Base-by-base conservation (phyloP, 2,797 vertebrate genomes). In the Tinamus major region DNA sequence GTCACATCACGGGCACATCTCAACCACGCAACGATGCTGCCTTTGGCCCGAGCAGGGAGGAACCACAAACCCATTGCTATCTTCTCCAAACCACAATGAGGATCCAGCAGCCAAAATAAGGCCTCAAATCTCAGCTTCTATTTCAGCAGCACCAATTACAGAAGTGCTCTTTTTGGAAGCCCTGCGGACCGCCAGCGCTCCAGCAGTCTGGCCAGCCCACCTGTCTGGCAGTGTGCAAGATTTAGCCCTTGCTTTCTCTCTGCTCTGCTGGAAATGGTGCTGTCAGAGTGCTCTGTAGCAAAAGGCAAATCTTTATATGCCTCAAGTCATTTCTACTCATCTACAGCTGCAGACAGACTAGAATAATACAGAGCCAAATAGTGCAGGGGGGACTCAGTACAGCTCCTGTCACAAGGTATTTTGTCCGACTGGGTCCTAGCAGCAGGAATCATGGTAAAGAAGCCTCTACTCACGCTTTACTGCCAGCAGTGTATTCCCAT, bases 401-500 rank as follows among this genome's bases (percentile, higher is more conserved):
- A 68, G 76, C 86, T 70, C 39, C 0, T 2, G 78, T 82, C 83
- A 74, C 77, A 35, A 84, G 68, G 74, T 37, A 16, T 35, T 13
- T 72, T 49, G 87, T 46, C 84, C 51, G 81, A 68, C 67, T 76
- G 59, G 44, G 46, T 64, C 18, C 61, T 90, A 33, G 24, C 1
- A 41, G 80, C 41, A 86, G 75, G 9, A 77, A 55, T 79, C 75
- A 33, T 20, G 27, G 62, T 27, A 48, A 87, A n/a, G 55, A 94
- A 93, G 88, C 58, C 21, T 39, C 74, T 92, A 98, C 99, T 99
- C 98, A 99, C 99, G 97, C 97, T 99, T 99, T 76, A 99, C 97
- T 85, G 99, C 99, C 97, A 99, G 98, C 80, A 99, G 98, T 5
- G 99, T 99, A 98, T 99, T 99, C 97, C 99, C 99, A 96, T 99